Base-by-base conservation (phyloP, 92 coral and sea anemone species). In the Heliopora coerulea region DNA sequence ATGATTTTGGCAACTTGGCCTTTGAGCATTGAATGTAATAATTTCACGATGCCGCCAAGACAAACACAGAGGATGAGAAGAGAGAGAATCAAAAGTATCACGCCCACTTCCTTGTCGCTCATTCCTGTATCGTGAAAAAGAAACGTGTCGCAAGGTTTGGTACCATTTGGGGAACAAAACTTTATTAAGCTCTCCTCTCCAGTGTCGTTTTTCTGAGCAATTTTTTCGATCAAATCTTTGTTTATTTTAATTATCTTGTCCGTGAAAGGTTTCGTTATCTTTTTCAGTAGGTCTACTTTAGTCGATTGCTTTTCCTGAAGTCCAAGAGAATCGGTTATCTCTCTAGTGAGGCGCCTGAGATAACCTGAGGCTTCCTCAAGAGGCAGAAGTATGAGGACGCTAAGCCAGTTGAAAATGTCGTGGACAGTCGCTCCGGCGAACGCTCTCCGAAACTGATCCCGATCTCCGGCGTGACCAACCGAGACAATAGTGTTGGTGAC, bases 401-500 rank as follows among this genome's bases (percentile, higher is more conserved):
- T 21, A 10, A 82, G 72, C 86, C 86, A 82, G 78, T 82, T 82
- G 63, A 82, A 82, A 33, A 82, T 49, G 42, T 82, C 86, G 62
- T 82, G 86, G 30, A 82, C 82, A 0, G 86, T 82, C 44, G 86
- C 86, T 1, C 86, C 86, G 0, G 86, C 86, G 73, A 82, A 82
- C 65, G 80, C 80, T 21, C 86, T 68, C 39, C 86, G 56, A 31
- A 82, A 82, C 72, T 82, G 76, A 48, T 76, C 72, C 15, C 86
- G 82, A 18, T 82, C 70, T 9, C 72, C 23, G 54, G 75, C 82
- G 62, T 82, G 86, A 13, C 61, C 86, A 17, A 64, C 81, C 23
- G 86, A 82, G 34, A 82, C 86, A 50, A 82, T 34, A 4, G 86
- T 82, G 82, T 82, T 82, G 17, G 86, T 82, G 11, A 82, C 82